phyloP scores from a whole-genome alignment of 2,888 invertebrate species.

The Drosophila rubida region DNA sequence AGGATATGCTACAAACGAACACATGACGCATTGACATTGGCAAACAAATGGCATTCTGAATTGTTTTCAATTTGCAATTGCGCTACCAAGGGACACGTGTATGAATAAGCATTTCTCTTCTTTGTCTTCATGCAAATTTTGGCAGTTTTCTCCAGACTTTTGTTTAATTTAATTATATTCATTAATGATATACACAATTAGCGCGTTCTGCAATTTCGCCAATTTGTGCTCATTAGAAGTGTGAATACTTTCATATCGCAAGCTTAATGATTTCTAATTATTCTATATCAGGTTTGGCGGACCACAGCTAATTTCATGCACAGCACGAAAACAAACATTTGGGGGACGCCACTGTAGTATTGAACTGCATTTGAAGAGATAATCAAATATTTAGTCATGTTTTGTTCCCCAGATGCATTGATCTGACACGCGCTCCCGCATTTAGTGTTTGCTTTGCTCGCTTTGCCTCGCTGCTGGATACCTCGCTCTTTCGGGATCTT shows the following conservation, averaged over 20 bases:
- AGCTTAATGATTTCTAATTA: neutral
- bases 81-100: conserved; percentile 7
- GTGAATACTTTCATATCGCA: neutral
- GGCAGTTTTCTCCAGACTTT: neutral
- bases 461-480: conserved; percentile 3
- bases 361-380: neutral
- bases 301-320: neutral
- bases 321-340: neutral
- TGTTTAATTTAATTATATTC: neutral
- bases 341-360: conserved; percentile 1
- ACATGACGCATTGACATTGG: conserved; percentile 38
- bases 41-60: conserved; percentile 14
- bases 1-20: conserved; percentile 43
- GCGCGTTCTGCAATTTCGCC: neutral
- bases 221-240: neutral
- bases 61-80: conserved; percentile 7
- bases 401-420: conserved; percentile 4
- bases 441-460: no score
- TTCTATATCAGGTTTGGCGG: neutral
- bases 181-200: neutral
- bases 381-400: conserved; percentile 1
- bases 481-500: conserved; percentile 17
- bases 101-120: neutral
- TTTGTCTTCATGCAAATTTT: neutral
- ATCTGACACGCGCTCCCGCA: conserved; percentile 7